Percentiles rank a stretch among this genome's conserved stretches.
Evolutionary conservation across 2,113 vertebrate species (phyloP).

Genomic region (Melanerpes aurifrons): DNA sequence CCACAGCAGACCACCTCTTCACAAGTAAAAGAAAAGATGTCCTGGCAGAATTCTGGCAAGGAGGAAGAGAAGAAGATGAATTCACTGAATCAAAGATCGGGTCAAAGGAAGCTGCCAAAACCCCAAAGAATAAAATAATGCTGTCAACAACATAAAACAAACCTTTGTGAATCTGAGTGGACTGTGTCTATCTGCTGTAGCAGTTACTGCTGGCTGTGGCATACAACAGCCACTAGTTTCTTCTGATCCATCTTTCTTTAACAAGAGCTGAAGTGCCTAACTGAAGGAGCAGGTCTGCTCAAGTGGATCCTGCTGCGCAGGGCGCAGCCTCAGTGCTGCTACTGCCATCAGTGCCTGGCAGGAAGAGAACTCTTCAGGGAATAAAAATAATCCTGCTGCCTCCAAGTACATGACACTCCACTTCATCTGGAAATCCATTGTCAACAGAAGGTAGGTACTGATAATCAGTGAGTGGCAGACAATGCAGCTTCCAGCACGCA

Average conservation of each 20-base stretch:
- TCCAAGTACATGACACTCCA: not conserved
- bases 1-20: not conserved
- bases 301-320: not conserved
- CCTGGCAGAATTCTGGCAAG: not conserved
- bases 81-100: not conserved
- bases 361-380: not conserved
- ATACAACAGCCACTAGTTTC: not conserved
- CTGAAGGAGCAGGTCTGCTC: not conserved
- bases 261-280: not conserved
- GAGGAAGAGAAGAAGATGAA: not conserved
- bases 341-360: not conserved
- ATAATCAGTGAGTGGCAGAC: not conserved
- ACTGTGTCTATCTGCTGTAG: not conserved
- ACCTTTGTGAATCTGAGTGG: not conserved
- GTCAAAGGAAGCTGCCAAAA: not conserved
- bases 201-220: not conserved
- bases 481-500: not conserved
- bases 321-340: not conserved
- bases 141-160: not conserved
- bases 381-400: not conserved
- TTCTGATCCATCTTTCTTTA: not conserved
- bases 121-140: not conserved
- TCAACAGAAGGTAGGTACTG: not conserved
- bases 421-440: not conserved
- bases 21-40: not conserved